Base-by-base conservation (phyloP, 1,140 invertebrate genomes). In the Drosophila punjabiensis region DNA sequence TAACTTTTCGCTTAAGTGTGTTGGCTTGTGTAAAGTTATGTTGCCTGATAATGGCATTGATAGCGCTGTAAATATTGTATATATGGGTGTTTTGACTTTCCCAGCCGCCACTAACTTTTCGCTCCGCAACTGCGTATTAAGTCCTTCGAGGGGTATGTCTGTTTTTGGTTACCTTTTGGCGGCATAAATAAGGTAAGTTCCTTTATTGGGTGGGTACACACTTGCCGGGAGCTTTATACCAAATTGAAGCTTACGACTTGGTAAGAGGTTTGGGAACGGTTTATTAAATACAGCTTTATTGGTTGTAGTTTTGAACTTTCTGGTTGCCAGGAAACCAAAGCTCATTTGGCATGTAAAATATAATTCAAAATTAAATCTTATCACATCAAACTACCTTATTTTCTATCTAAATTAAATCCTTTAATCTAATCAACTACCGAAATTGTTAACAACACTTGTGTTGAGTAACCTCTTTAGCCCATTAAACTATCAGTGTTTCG, bases 41-140 rank as follows among this genome's bases (percentile, higher is more conserved):
- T 45, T 81, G 63, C 65, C 67, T 90, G 86, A 89, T 90, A 90
- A 82, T 90, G 75, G 79, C 86, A 90, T 90, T 89, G 85, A 89
- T 85, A 90, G 68, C 77, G 62, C 39, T 52, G 81, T 87, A 87
- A 87, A 87, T 88, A 87, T 88, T 70, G 70, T 78, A 69, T 74
- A 82, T 80, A 74, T 41, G 18, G 53, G 53, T 50, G 68, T 74
- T 73, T 39, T 73, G 35, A 73, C 53, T 73, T 73, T 33, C 28
- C 18, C 30, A 1, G 28, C 9, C 43, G 67, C 53, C 10, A 10
- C 11, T n/a, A 59, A 73, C 52, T 73, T 73, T 58, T 35, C 3
- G 11, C 32, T 61, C 18, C 18, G n/a, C 61, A 14, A 55, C 18
- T 55, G 55, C 9, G 4, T 30, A 61, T 43, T 24, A 47, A 35